Conservation (phyloP, 2,797 vertebrate genomes). For the Pantherophis vulpinus region DNA sequence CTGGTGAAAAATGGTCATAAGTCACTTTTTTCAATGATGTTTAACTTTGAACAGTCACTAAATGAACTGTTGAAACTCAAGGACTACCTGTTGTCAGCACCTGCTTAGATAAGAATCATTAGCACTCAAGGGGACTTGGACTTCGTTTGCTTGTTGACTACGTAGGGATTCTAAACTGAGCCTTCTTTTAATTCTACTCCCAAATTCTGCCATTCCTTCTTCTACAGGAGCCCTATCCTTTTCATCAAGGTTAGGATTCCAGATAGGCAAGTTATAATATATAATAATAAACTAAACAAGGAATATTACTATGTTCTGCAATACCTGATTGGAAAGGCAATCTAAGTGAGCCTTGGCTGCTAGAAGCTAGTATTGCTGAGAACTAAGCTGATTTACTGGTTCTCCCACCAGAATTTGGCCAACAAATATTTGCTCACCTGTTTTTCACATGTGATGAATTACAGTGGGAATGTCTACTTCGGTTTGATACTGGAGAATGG, state of each 20-base stretch:
- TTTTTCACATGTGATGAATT: not conserved
- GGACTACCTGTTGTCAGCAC: not conserved
- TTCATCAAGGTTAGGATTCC: not conserved
- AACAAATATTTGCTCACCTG: not conserved
- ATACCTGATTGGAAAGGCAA: not conserved
- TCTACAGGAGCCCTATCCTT: not conserved
- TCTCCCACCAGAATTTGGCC: not conserved
- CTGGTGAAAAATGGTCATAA: too few species aligned
- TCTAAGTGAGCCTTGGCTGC: not conserved
- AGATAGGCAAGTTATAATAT: not conserved
- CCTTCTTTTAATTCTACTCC: not conserved
- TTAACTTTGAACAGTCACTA: too few species aligned
- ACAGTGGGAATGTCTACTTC: not conserved
- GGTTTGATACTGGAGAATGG: not conserved
- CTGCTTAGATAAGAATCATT: not conserved
- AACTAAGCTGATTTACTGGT: not conserved
- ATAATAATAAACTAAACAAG: not conserved
- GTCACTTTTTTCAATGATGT: too few species aligned
- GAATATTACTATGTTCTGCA: not conserved
- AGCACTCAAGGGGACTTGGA: not conserved
- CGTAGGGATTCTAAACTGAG: not conserved
- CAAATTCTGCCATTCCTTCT: not conserved
- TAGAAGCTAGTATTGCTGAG: not conserved
- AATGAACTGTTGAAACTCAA: too few species aligned
- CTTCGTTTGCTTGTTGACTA: not conserved